A percentile compares a stretch with the other conserved stretches of the same genome.
Evolutionary conservation across 2,113 vertebrate genomes (phyloP).

Genomic region (Anguilla japonica): DNA sequence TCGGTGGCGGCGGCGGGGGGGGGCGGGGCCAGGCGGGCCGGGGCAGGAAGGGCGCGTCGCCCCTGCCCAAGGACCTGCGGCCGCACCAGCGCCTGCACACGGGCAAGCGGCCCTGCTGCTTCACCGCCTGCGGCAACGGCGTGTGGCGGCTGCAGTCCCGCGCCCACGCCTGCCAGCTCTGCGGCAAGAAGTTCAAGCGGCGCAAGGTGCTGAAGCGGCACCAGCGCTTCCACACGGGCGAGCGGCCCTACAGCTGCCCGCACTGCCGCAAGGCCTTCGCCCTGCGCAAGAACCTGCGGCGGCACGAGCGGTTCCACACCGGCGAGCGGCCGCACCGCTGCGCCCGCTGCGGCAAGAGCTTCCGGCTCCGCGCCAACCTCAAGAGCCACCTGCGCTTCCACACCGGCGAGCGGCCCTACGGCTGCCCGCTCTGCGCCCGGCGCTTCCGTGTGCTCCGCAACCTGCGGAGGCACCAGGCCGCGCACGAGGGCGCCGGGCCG

Average conservation of each 20-base stretch:
- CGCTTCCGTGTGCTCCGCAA: constrained; percentile 65
- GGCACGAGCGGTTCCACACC: constrained; percentile 67
- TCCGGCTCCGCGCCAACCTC: constrained; percentile 66
- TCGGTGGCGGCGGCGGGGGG: not conserved
- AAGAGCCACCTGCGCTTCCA: constrained; percentile 69
- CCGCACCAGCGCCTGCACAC: constrained; percentile 66
- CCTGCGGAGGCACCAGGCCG: constrained; percentile 58
- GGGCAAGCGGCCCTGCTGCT: constrained; percentile 69
- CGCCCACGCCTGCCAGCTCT: constrained; percentile 54
- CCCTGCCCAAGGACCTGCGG: constrained; percentile 62
- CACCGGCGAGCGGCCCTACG: constrained; percentile 63
- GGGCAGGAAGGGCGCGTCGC: not conserved
- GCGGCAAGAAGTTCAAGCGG: constrained; percentile 61
- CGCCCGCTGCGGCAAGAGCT: constrained; percentile 62
- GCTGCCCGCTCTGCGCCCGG: constrained; percentile 59
- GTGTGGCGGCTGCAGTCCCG: constrained; percentile 62
- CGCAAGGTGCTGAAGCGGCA: constrained; percentile 66
- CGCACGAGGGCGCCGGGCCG: constrained; percentile 23
- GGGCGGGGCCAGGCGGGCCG: not conserved
- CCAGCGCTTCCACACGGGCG: constrained; percentile 68
- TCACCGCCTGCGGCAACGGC: constrained; percentile 48
- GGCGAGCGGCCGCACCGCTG: constrained; percentile 67
- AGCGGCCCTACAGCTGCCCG: constrained; percentile 62
- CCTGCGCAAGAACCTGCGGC: constrained; percentile 63
- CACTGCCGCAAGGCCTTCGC: constrained; percentile 62